Percentiles rank a stretch among this genome's conserved stretches.
phyloP scores from a whole-genome alignment of 2,888 invertebrate genomes.

The Ernsta delagoae region DNA sequence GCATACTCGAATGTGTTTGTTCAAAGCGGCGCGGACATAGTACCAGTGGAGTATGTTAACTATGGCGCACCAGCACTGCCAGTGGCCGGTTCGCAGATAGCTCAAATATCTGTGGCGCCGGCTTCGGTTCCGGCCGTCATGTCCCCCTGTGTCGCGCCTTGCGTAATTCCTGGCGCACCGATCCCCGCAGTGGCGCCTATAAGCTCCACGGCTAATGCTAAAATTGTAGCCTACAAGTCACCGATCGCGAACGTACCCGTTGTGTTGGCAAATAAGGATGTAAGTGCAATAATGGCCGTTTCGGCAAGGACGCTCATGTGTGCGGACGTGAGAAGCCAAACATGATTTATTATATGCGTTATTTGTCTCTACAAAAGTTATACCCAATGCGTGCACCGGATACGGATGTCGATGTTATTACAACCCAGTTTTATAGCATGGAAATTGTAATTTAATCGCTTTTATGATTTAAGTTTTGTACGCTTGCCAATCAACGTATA shows the following conservation, averaged over 20 bases:
- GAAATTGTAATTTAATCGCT: slow-evolving; percentile 23
- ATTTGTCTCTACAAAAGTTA: slow-evolving; percentile 13
- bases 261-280: slow-evolving; percentile 58
- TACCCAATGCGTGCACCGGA: slow-evolving; percentile 18
- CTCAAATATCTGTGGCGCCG: slow-evolving; percentile 57
- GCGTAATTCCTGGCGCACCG: slow-evolving; percentile 58
- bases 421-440: slow-evolving; percentile 7
- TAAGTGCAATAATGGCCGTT: slow-evolving; percentile 49
- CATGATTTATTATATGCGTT: slow-evolving; percentile 13
- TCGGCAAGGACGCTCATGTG: slow-evolving; percentile 17
- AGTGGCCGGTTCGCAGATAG: slow-evolving; percentile 51
- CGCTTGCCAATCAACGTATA: slow-evolving; percentile 18
- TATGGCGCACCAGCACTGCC: slow-evolving; percentile 60
- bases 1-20: slow-evolving; percentile 70
- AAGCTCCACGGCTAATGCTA: slow-evolving; percentile 51
- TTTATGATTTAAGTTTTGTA: slow-evolving; percentile 8
- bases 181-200: slow-evolving; percentile 52
- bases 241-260: slow-evolving; percentile 58
- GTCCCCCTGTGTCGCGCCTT: slow-evolving; percentile 66
- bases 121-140: slow-evolving; percentile 49
- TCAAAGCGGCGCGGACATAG: slow-evolving; percentile 55
- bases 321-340: slow-evolving; percentile 18
- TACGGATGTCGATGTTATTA: slow-evolving; percentile 25
- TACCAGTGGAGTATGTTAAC: slow-evolving; percentile 58
- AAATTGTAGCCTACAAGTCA: slow-evolving; percentile 59